Conservation (phyloP, 2,888 invertebrate species). For the Cancer borealis region DNA sequence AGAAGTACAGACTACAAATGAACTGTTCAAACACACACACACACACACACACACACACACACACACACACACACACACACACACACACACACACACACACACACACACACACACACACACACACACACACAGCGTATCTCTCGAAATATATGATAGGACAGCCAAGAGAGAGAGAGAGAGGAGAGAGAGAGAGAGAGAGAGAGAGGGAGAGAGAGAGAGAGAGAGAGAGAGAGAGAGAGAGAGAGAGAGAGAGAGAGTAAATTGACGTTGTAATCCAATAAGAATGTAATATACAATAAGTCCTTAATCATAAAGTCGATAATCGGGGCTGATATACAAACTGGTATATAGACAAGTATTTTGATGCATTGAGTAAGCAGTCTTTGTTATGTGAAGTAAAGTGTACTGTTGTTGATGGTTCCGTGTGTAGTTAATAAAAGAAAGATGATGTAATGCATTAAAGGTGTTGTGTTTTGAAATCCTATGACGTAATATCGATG, state of each 20-base stretch:
- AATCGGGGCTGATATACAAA: too few relatives aligned
- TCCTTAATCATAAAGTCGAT: too few relatives aligned
- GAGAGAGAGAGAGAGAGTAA: slow-evolving; percentile 3
- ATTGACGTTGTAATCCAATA: not conserved
- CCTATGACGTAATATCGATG: too few relatives aligned
- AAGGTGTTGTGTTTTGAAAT: too few relatives aligned
- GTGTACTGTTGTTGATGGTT: too few relatives aligned
- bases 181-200: not conserved
- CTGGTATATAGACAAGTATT: too few relatives aligned
- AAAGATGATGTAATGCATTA: too few relatives aligned
- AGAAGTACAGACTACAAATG: not conserved
- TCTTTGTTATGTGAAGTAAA: too few relatives aligned
- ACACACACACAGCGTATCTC: not conserved
- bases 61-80: slow-evolving; percentile 31
- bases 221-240: slow-evolving; percentile 58
- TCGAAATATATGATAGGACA: not conserved
- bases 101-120: not conserved
- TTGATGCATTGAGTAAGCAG: too few relatives aligned
- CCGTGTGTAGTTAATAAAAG: too few relatives aligned
- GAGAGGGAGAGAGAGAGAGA: slow-evolving; percentile 56
- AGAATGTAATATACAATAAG: too few relatives aligned
- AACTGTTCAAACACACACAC: not conserved
- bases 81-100: slow-evolving; percentile 33
- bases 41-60: slow-evolving; percentile 36
- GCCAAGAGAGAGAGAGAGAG: slow-evolving; percentile 5